Conservation (phyloP, 2,888 invertebrate genomes). For the Epicampocera succincta region DNA sequence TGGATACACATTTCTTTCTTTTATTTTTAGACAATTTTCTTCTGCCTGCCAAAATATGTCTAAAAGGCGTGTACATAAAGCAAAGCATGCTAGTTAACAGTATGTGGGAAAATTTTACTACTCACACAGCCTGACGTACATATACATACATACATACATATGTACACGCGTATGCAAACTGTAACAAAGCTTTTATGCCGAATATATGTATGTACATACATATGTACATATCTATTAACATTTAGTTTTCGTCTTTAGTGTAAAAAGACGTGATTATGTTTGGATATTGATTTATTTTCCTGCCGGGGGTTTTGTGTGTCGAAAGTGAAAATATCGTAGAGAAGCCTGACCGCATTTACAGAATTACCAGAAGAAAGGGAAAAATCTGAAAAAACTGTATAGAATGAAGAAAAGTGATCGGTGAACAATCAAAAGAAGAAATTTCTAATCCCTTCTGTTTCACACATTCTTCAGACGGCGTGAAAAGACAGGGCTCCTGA, state of each 20-base stretch:
- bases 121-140: too few relatives aligned
- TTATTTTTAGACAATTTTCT: not conserved
- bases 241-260: not conserved
- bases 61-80: too few relatives aligned
- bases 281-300: constrained; percentile 62
- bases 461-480: too few relatives aligned
- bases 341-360: constrained; percentile 26
- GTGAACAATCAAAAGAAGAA: not conserved
- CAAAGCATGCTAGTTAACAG: too few relatives aligned
- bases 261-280: constrained; percentile 44
- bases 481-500: too few relatives aligned
- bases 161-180: not conserved
- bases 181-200: not conserved
- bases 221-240: not conserved
- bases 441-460: too few relatives aligned
- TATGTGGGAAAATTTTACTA: too few relatives aligned
- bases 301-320: constrained; percentile 48
- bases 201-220: constrained; percentile 3
- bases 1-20: not conserved
- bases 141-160: not conserved
- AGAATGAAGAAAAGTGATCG: not conserved
- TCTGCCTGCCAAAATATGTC: not conserved
- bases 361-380: constrained; percentile 26
- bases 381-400: constrained; percentile 6
- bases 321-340: constrained; percentile 43